These are phyloP conservation scores for Drosophila chauvacae DNA, from an alignment of 1,140 invertebrate species.

Conservation along the genomic window DNA sequence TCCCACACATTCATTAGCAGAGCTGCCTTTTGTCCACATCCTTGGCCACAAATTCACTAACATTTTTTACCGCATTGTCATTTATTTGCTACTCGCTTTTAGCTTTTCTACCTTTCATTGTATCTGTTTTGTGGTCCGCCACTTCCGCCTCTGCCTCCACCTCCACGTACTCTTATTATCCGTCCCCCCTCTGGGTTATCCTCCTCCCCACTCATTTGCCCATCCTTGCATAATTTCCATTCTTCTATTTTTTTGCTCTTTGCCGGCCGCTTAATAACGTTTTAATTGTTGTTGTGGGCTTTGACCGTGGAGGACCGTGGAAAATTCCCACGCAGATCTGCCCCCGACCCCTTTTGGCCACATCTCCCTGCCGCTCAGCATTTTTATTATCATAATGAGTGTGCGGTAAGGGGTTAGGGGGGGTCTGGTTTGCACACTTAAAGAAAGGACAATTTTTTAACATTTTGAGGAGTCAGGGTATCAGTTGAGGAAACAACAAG, in stretches of 20 bases:
- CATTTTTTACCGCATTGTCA: conserved; percentile 54
- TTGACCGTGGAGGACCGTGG: conserved; percentile 59
- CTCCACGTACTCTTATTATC: not conserved
- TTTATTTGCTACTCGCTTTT: conserved; percentile 43
- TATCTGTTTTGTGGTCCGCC: conserved; percentile 47
- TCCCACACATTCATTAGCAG: conserved; percentile 33
- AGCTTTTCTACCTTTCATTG: conserved; percentile 55
- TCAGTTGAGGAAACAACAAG: too few species aligned
- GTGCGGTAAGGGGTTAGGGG: conserved; percentile 30
- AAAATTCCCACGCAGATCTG: conserved; percentile 55
- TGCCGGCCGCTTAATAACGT: conserved; percentile 74
- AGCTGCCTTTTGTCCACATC: conserved; percentile 30
- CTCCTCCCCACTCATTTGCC: conserved; percentile 10
- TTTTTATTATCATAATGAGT: conserved; percentile 81
- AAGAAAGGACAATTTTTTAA: not conserved
- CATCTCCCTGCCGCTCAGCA: conserved; percentile 37
- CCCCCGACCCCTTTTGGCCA: conserved; percentile 3
- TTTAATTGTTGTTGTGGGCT: conserved; percentile 81
- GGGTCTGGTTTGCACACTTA: not conserved
- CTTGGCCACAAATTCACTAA: conserved; percentile 42
- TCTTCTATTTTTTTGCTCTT: conserved; percentile 14
- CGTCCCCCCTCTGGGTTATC: conserved; percentile 7
- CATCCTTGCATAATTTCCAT: conserved; percentile 68
- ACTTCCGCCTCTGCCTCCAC: not conserved
- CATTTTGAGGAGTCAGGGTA: too few species aligned